Evolutionary conservation across 53 echinoderm and acorn worm genomes (phyloP), one percentile per base, ranked within the genome.

Genomic region (Hippasteria phrygiana): DNA sequence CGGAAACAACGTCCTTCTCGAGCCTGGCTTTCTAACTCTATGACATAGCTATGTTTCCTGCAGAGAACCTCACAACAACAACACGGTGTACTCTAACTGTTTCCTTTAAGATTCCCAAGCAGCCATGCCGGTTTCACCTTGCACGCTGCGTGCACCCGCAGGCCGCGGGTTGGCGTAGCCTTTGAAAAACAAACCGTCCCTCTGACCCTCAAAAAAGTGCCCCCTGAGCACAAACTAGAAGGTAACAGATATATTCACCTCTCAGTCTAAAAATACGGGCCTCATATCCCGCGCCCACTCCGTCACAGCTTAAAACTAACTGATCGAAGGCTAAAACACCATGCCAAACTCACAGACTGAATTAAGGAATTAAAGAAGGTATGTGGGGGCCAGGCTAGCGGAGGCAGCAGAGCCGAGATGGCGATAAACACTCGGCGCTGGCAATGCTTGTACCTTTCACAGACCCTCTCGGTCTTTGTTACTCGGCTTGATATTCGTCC

Each of bases 131-230:
- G 75, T 72, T 42, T 72, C 75, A 47, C 48, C 47, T 75, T 50
- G 75, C 75, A 43, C 27, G 31, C 48, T 48, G 48, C 48, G 14
- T 14, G 33, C 50, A 38, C 75, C 75, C 47, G 16, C 29, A 51
- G 75, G 75, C 31, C 29, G 10, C 24, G 8, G 17, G 29, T 16
- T 0, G 22, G 9, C 75, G 42, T 42, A 4, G n/a, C 16, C 43
- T 73, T 67, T 16, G 37, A 36, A 67, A 31, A 67, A 36, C n/a
- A 67, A 34, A 67, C 7, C 35, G 11, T 67, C 33, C 14, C 41
- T 45, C 29, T 45, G 81, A 81, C 65, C 81, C 81, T 81, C 31
- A 17, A 81, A n/a, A n/a, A 65, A 81, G 81, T 81, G 18, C 63
- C 81, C 81, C 81, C 33, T n/a, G 47, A 81, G 81, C 64, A 59